phyloP scores from a whole-genome alignment of 1,140 invertebrate species.

The Holotrichia oblita region DNA sequence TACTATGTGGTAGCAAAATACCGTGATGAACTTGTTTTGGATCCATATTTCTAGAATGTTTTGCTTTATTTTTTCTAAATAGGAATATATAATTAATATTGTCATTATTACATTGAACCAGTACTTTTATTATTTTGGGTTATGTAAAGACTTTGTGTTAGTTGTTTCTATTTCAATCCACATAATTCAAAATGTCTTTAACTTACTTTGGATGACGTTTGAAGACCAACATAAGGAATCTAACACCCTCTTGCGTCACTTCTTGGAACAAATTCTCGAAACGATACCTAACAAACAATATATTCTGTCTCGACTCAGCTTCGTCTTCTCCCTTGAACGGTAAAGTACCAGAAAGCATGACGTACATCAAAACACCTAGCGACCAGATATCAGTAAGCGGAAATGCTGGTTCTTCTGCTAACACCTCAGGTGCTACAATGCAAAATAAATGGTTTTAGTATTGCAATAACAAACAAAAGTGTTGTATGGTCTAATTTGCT shows the following conservation, averaged over 20 bases:
- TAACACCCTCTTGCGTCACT: conserved; percentile 91
- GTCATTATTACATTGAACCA: too few relatives aligned
- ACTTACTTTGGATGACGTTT: conserved; percentile 89
- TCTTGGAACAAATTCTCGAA: conserved; percentile 96
- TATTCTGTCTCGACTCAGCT: conserved; percentile 89
- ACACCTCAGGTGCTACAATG: conserved; percentile 87
- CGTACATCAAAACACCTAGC: conserved; percentile 90
- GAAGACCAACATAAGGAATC: conserved; percentile 95
- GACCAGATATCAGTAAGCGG: conserved; percentile 97
- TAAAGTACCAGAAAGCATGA: conserved; percentile 92
- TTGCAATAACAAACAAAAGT: too few relatives aligned
- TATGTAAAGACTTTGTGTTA: too few relatives aligned
- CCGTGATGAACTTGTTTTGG: too few relatives aligned
- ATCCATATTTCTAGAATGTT: too few relatives aligned
- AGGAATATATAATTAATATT: too few relatives aligned
- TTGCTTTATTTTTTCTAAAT: too few relatives aligned
- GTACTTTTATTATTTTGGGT: too few relatives aligned
- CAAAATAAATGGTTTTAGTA: conserved; percentile 37
- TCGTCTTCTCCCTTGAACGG: conserved; percentile 88
- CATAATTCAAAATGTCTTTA: background rate
- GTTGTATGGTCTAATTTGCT: conserved; percentile 20
- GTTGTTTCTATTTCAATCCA: too few relatives aligned
- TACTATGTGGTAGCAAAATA: too few relatives aligned
- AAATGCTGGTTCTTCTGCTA: conserved; percentile 85
- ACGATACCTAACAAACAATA: conserved; percentile 91